Evolutionary conservation across 1,140 invertebrate genomes (phyloP).

Genomic region (Ditylenchus dipsaci): DNA sequence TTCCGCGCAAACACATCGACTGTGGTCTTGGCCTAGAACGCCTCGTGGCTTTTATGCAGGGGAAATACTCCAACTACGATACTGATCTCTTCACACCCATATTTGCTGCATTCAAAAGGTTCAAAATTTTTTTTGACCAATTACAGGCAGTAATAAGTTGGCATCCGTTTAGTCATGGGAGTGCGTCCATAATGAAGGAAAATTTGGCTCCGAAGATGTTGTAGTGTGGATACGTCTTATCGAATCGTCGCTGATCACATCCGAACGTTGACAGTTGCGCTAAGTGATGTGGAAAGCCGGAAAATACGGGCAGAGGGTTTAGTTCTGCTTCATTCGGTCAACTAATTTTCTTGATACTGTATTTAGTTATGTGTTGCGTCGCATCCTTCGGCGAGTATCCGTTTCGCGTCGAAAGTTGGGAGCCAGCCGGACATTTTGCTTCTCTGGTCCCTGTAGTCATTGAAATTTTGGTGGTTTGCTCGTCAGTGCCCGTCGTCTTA

Average conservation of each 20-base stretch:
- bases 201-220: conserved; percentile 80
- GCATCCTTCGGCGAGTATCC: conserved; percentile 82
- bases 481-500: too few relatives aligned
- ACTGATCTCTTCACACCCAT: conserved; percentile 91
- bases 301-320: conserved; percentile 93
- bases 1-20: conserved; percentile 97
- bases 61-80: conserved; percentile 95
- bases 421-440: conserved; percentile 88
- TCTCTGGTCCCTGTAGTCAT: conserved; percentile 56
- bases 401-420: conserved; percentile 94
- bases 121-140: too few relatives aligned
- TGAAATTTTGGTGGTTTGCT: conserved; percentile 21
- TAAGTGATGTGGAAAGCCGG: conserved; percentile 90
- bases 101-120: conserved; percentile 86
- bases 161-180: conserved; percentile 76
- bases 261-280: conserved; percentile 87
- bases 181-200: conserved; percentile 77
- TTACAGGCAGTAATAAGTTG: too few relatives aligned
- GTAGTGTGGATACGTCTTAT: conserved; percentile 97
- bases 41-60: conserved; percentile 91
- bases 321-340: too few relatives aligned
- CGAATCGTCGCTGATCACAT: conserved; percentile 95
- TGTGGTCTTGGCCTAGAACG: conserved; percentile 97
- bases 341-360: conserved; percentile 63
- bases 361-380: conserved; percentile 74